A percentile compares a stretch with the other conserved stretches of the same genome.
Conservation (phyloP, 1,140 invertebrate species). For the Drosophila sechellia region DNA sequence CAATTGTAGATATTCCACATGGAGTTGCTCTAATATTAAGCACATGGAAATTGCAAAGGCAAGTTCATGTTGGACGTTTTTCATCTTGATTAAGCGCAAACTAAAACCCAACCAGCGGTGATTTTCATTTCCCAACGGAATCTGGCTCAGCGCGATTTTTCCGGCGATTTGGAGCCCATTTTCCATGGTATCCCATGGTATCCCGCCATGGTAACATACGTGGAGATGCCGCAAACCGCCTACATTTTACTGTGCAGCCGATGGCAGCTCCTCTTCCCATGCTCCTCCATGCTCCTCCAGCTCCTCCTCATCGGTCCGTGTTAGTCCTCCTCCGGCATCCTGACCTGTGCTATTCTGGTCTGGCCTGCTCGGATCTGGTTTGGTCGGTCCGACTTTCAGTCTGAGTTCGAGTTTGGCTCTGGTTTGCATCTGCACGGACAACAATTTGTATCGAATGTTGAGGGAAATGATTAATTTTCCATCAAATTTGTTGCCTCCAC, state of each 20-base stretch:
- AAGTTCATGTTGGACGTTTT: neutral
- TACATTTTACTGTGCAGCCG: conserved; percentile 36
- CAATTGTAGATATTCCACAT: no score
- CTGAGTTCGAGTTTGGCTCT: neutral
- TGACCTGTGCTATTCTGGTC: conserved; percentile 32
- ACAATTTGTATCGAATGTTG: neutral
- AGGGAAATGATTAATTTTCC: neutral
- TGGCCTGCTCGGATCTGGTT: conserved; percentile 16
- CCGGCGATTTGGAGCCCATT: neutral
- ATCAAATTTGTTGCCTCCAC: no score
- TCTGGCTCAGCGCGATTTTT: neutral
- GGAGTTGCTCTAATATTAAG: neutral
- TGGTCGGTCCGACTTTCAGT: neutral
- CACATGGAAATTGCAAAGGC: neutral
- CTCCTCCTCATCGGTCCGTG: neutral
- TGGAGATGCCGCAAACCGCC: conserved; percentile 23
- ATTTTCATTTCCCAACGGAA: conserved; percentile 1
- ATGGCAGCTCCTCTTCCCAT: conserved; percentile 7
- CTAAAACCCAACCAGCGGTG: neutral
- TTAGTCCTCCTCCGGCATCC: conserved; percentile 6
- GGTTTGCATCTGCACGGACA: conserved; percentile 1
- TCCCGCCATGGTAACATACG: conserved; percentile 4
- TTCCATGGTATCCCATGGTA: conserved; percentile 7
- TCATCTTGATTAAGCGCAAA: neutral
- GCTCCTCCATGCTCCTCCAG: neutral